These are phyloP conservation scores for Myoxocephalus aenaeus DNA, from an alignment of 2,797 vertebrate species.

Conservation along the genomic window DNA sequence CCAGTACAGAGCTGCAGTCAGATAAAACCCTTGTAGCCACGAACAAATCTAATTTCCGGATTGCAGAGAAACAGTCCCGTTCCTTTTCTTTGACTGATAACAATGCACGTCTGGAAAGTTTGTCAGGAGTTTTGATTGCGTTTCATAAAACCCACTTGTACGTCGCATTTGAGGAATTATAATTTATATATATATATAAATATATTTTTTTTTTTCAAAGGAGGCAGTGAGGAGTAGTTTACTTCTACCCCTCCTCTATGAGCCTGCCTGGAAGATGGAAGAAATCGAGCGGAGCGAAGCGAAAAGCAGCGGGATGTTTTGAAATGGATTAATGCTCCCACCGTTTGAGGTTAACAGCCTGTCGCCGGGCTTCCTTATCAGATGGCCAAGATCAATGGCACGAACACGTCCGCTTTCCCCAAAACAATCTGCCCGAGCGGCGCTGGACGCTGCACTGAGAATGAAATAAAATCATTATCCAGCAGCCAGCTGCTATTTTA, in stretches of 20 bases:
- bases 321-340: constrained; percentile 78
- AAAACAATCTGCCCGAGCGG: constrained; percentile 53
- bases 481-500: constrained; percentile 45
- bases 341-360: constrained; percentile 82
- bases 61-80: constrained; percentile 5
- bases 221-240: neutral
- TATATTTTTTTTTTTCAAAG: too few species aligned
- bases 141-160: constrained; percentile 16
- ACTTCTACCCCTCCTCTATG: constrained; percentile 24
- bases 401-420: constrained; percentile 67
- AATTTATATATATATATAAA: too few species aligned
- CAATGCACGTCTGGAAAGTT: constrained; percentile 19
- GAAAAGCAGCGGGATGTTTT: constrained; percentile 63
- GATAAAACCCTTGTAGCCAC: constrained; percentile 34
- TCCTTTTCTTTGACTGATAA: constrained; percentile 16
- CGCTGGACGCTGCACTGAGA: constrained; percentile 52
- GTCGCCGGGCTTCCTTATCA: constrained; percentile 80
- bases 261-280: constrained; percentile 46
- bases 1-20: constrained; percentile 20
- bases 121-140: constrained; percentile 29
- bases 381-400: constrained; percentile 79
- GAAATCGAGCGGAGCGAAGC: constrained; percentile 56
- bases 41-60: constrained; percentile 44
- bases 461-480: constrained; percentile 76
- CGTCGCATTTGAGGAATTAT: neutral